Percentiles rank a stretch among this genome's conserved stretches.
phyloP scores from a whole-genome alignment of 2,888 invertebrate species.

The Drosophila nr. perissopoda region DNA sequence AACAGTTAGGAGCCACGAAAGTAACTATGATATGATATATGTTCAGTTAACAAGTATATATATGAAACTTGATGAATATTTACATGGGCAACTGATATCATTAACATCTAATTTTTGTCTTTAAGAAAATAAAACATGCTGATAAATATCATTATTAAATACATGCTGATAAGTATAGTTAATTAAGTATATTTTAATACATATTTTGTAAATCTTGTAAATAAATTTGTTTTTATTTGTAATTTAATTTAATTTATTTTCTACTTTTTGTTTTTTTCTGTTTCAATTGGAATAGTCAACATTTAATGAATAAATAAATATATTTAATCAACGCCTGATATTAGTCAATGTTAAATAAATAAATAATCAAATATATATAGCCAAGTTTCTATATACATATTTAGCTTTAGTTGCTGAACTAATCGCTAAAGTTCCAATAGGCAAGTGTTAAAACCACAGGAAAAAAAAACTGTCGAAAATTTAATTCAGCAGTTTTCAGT shows the following conservation, averaged over 20 bases:
- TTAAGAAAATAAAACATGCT: slow-evolving; percentile 12
- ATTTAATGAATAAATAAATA: background rate
- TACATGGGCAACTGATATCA: slow-evolving; percentile 6
- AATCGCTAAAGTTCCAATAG: background rate
- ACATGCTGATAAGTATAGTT: slow-evolving; percentile 4
- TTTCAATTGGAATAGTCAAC: background rate
- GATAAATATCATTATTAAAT: background rate
- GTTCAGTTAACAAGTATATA: slow-evolving; percentile 3
- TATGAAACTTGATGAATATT: slow-evolving; percentile 14
- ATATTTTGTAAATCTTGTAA: background rate
- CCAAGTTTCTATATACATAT: background rate
- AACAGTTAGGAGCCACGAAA: slow-evolving; percentile 13
- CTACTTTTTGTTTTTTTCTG: background rate
- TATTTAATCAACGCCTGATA: background rate
- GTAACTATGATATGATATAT: slow-evolving; percentile 16
- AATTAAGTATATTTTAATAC: background rate
- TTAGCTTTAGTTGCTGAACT: background rate
- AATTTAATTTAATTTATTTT: background rate
- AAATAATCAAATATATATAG: background rate
- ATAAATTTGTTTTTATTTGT: background rate
- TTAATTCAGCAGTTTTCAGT: slow-evolving; percentile 15
- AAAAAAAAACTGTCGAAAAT: slow-evolving; percentile 36
- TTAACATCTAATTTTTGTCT: background rate
- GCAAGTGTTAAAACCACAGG: slow-evolving; percentile 19
- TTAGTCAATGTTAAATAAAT: background rate